A percentile compares a stretch with the other conserved stretches of the same genome.
These are phyloP conservation scores for Paramormyrops kingsleyae DNA, from an alignment of 2,113 vertebrate genomes.

Conservation along the genomic window DNA sequence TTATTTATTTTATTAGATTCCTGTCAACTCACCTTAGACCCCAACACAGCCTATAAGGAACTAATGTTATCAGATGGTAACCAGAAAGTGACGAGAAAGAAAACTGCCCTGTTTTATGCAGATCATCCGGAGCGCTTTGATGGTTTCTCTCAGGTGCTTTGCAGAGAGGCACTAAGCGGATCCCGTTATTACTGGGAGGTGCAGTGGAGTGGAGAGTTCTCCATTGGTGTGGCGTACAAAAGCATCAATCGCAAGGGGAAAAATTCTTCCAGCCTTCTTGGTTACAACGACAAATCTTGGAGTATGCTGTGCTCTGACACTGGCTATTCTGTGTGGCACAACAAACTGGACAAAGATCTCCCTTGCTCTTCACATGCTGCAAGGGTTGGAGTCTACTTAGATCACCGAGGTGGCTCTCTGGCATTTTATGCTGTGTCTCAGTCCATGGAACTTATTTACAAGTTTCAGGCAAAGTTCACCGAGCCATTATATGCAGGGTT, in stretches of 20 bases:
- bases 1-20: slow-evolving; percentile 39
- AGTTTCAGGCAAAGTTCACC: slow-evolving; percentile 70
- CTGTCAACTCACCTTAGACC: slow-evolving; percentile 58
- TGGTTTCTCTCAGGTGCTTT: slow-evolving; percentile 79
- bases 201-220: slow-evolving; percentile 63
- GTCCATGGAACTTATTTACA: slow-evolving; percentile 60
- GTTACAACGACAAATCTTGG: slow-evolving; percentile 80
- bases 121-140: slow-evolving; percentile 69
- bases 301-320: slow-evolving; percentile 78
- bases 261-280: slow-evolving; percentile 73
- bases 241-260: slow-evolving; percentile 64
- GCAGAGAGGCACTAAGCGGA: slow-evolving; percentile 57
- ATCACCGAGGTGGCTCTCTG: slow-evolving; percentile 62
- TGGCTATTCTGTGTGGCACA: slow-evolving; percentile 79
- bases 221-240: slow-evolving; percentile 74
- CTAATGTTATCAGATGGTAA: slow-evolving; percentile 56
- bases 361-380: slow-evolving; percentile 38
- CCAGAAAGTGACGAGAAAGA: slow-evolving; percentile 48
- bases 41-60: slow-evolving; percentile 63
- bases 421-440: slow-evolving; percentile 77
- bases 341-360: slow-evolving; percentile 60
- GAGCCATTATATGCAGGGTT: slow-evolving; percentile 77
- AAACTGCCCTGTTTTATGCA: slow-evolving; percentile 46
- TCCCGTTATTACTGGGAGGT: slow-evolving; percentile 89
- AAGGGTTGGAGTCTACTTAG: slow-evolving; percentile 73